These are phyloP conservation scores for Myiotriccus ornatus DNA, from an alignment of 2,797 vertebrate species.

Conservation along the genomic window DNA sequence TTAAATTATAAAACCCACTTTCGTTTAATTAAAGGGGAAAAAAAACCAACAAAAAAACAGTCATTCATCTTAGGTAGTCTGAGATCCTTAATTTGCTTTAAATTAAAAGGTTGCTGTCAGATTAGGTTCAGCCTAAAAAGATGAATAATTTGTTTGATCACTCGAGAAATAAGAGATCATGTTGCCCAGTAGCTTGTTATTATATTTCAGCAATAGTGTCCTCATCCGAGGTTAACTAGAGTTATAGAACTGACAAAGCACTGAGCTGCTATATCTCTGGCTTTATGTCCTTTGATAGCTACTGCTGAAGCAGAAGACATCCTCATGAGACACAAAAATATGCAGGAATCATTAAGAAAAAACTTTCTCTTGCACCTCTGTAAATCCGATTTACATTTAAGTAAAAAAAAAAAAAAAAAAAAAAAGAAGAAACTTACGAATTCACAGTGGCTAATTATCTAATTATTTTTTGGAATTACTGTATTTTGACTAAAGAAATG, in stretches of 20 bases:
- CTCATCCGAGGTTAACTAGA: neutral
- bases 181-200: conserved; percentile 12
- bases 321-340: neutral
- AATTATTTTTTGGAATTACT: neutral
- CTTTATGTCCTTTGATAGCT: neutral
- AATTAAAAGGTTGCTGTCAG: neutral
- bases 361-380: neutral
- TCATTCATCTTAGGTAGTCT: neutral
- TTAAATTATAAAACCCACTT: conserved; percentile 7
- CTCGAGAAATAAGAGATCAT: neutral
- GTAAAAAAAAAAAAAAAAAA: neutral
- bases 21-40: neutral
- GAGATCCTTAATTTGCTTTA: conserved; percentile 13
- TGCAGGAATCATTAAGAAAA: neutral
- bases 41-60: neutral
- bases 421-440: neutral
- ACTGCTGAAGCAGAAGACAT: neutral
- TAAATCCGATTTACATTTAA: neutral
- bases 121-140: conserved; percentile 5
- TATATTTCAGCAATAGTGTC: neutral
- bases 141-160: conserved; percentile 18
- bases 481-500: neutral
- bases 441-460: neutral
- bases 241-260: neutral
- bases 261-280: neutral